Conservation (phyloP, 2,113 vertebrate species). For the Crotalus tigris region DNA sequence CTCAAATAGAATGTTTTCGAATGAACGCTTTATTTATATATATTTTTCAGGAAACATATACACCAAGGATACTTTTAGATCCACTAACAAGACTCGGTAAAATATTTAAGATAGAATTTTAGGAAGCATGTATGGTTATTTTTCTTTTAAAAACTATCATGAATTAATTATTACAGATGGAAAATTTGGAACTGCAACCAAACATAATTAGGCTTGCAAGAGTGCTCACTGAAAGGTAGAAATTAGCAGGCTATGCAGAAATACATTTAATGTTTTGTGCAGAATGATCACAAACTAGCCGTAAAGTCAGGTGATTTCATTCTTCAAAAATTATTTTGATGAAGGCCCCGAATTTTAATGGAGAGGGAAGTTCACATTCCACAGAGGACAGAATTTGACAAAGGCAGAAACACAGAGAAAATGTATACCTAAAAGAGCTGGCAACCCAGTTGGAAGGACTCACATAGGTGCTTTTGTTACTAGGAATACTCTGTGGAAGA, state of each 20-base stretch:
- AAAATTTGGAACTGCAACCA: not conserved
- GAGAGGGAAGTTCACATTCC: not conserved
- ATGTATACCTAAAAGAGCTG: conserved; percentile 69
- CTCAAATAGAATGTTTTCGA: conserved; percentile 60
- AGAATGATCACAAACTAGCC: not conserved
- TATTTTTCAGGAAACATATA: conserved; percentile 20
- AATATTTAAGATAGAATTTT: conserved; percentile 22
- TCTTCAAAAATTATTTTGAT: not conserved
- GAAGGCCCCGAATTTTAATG: not conserved
- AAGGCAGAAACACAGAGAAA: not conserved
- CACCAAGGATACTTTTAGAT: conserved; percentile 49
- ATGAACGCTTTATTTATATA: conserved; percentile 49
- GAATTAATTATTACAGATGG: conserved; percentile 21
- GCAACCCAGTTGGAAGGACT: conserved; percentile 68
- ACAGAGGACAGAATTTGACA: not conserved
- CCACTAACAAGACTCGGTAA: conserved; percentile 35
- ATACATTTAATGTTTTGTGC: not conserved
- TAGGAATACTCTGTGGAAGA: conserved; percentile 75
- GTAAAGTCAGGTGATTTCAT: not conserved
- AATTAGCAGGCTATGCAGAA: not conserved
- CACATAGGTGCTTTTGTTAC: conserved; percentile 48
- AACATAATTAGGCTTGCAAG: not conserved
- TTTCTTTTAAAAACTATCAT: conserved; percentile 4
- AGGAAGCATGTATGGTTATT: conserved; percentile 29
- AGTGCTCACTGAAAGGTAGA: not conserved